These are phyloP conservation scores for Leontopithecus rosalia DNA, from an alignment of 2,797 vertebrate genomes.

Conservation along the genomic window DNA sequence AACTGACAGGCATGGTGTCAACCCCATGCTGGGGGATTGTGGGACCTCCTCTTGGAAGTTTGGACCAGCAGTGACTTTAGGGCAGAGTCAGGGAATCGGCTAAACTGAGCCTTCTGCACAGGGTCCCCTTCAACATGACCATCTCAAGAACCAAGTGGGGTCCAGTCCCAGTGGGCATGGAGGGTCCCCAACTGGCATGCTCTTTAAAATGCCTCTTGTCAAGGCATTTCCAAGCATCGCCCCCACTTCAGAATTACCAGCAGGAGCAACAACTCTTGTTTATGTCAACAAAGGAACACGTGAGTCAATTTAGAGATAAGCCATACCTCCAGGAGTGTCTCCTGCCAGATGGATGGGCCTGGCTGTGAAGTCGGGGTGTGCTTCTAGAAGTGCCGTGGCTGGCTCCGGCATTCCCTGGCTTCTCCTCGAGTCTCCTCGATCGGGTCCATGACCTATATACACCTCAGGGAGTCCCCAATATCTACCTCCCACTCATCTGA, in stretches of 20 bases:
- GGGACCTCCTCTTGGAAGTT: neutral
- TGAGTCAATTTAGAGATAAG: neutral
- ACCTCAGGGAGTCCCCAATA: neutral
- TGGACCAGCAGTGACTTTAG: neutral
- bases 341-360: neutral
- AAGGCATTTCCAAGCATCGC: neutral
- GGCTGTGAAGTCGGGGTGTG: neutral
- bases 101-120: neutral
- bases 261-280: neutral
- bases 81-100: neutral
- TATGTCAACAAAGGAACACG: neutral
- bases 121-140: neutral
- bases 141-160: neutral
- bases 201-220: neutral
- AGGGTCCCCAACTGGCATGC: rapidly evolving
- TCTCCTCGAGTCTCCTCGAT: neutral
- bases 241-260: neutral
- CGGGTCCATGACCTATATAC: neutral
- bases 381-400: neutral
- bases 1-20: rapidly evolving
- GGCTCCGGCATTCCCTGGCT: neutral
- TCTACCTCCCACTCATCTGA: conserved; percentile 24
- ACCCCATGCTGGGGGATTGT: rapidly evolving
- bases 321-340: neutral
- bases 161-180: rapidly evolving